phyloP scores from a whole-genome alignment of 2,113 vertebrate genomes.

The Dipodomys stephensi region DNA sequence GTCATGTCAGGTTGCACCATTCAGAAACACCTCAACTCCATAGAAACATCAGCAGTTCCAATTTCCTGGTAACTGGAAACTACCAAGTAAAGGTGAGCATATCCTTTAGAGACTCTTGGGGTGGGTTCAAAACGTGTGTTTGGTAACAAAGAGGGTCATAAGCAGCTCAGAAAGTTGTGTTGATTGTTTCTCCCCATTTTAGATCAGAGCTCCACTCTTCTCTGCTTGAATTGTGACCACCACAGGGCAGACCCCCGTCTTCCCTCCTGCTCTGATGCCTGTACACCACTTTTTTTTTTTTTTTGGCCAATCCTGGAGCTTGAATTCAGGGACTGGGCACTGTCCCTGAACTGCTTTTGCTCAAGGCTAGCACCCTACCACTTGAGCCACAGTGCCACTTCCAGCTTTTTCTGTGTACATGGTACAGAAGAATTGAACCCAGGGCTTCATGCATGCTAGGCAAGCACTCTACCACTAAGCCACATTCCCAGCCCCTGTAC shows the following conservation, averaged over 20 bases:
- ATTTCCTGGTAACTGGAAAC: conserved; percentile 91
- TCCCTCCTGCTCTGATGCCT: background rate
- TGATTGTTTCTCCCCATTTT: background rate
- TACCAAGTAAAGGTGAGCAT: conserved; percentile 91
- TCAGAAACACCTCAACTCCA: conserved; percentile 89
- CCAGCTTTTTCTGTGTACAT: too few relatives aligned
- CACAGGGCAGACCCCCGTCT: background rate
- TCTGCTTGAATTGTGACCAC: background rate
- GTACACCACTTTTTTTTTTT: background rate
- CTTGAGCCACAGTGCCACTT: too few relatives aligned
- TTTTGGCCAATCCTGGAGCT: too few relatives aligned
- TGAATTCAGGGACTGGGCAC: too few relatives aligned
- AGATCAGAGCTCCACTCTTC: background rate
- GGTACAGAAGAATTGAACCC: too few relatives aligned
- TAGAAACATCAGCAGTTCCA: conserved; percentile 90
- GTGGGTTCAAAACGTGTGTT: background rate
- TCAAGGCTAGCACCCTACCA: too few relatives aligned
- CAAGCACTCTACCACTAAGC: too few relatives aligned
- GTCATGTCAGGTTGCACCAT: conserved; percentile 89
- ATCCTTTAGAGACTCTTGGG: background rate
- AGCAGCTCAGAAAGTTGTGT: background rate
- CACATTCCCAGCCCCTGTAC: too few relatives aligned
- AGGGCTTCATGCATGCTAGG: too few relatives aligned
- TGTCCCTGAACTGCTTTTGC: too few relatives aligned
- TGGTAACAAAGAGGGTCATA: background rate